Conservation (phyloP, 1,140 invertebrate species). For the Polypedilum pembai region DNA sequence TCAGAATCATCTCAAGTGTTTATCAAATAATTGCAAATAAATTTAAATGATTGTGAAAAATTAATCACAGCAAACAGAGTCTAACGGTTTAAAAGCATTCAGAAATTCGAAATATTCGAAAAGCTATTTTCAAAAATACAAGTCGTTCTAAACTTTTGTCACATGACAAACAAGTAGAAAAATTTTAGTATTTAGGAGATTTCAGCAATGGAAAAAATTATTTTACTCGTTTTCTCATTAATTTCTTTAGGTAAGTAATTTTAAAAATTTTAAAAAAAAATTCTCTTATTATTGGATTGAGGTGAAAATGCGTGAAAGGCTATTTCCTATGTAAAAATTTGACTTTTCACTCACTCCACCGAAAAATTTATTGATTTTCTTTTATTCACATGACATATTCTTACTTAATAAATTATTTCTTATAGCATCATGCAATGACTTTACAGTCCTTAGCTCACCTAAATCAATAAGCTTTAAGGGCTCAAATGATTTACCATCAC, state of each 20-base stretch:
- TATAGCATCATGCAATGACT: slow-evolving; percentile 45
- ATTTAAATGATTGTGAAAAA: not conserved
- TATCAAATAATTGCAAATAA: slow-evolving; percentile 2
- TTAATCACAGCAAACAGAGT: not conserved
- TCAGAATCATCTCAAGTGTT: not conserved
- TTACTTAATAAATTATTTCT: too few species aligned
- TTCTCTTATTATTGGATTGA: not conserved
- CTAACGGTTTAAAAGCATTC: not conserved
- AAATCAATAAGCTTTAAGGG: slow-evolving; percentile 58
- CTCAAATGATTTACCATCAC: slow-evolving; percentile 51
- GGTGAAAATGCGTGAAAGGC: not conserved
- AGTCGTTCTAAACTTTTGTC: not conserved
- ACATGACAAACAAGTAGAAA: not conserved
- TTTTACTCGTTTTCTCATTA: not conserved
- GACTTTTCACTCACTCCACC: not conserved
- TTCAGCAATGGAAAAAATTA: not conserved
- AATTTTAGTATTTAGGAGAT: not conserved
- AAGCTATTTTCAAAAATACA: too few species aligned
- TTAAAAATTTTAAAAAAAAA: not conserved
- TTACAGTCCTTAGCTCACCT: slow-evolving; percentile 58
- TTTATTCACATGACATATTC: not conserved
- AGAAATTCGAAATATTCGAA: not conserved
- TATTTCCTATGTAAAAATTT: not conserved
- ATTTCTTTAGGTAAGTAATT: not conserved
- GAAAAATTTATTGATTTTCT: slow-evolving; percentile 14